phyloP scores from a whole-genome alignment of 2,113 vertebrate species.

The Cariama cristata region DNA sequence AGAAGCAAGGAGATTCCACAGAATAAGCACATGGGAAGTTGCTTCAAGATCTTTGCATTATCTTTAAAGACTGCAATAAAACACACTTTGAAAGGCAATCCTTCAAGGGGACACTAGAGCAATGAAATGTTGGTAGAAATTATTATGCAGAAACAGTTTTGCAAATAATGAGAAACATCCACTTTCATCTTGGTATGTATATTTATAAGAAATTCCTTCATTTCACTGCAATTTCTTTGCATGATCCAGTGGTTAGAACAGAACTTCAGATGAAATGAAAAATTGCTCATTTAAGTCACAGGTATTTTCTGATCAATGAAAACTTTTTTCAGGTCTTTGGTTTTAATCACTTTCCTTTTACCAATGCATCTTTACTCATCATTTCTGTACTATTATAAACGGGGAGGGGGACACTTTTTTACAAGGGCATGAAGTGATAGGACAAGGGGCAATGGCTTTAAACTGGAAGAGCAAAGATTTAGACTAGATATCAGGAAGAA shows the following conservation, averaged over 20 bases:
- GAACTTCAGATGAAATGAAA: background rate
- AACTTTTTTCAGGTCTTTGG: background rate
- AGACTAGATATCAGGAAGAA: no score
- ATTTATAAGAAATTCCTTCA: background rate
- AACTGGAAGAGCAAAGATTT: no score
- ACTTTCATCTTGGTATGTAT: background rate
- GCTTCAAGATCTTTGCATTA: background rate
- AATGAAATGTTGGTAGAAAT: background rate
- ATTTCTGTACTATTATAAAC: background rate
- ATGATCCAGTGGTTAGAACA: background rate
- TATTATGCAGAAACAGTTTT: constrained; percentile 31
- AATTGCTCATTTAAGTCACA: background rate
- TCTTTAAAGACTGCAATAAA: constrained; percentile 13
- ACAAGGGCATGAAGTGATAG: no score
- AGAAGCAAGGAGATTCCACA: background rate
- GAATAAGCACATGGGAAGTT: background rate
- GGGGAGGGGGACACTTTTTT: no score
- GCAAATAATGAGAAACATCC: constrained; percentile 11
- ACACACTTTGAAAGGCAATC: background rate
- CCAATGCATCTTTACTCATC: background rate
- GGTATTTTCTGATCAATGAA: background rate
- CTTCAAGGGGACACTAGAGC: background rate
- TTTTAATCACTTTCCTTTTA: background rate
- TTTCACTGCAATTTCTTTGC: background rate
- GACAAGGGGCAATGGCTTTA: no score